These are phyloP conservation scores for Proisotoma minuta DNA, from an alignment of 2,888 invertebrate genomes.

Conservation along the genomic window DNA sequence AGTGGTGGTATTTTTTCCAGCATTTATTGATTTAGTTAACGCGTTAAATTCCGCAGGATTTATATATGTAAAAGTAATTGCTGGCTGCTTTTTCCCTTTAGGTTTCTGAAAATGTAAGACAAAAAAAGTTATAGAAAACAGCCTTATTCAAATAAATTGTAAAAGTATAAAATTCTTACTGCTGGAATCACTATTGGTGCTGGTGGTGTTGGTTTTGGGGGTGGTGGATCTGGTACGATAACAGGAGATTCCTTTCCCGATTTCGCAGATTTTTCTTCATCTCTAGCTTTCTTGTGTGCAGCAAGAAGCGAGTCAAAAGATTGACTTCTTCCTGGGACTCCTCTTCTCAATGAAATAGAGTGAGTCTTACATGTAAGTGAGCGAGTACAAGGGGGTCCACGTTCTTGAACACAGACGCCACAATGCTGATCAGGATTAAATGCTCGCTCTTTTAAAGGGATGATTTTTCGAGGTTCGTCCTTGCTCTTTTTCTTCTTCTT, in stretches of 20 bases:
- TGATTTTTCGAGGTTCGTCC: slow-evolving; percentile 49
- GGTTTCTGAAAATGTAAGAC: neutral
- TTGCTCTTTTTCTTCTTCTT: slow-evolving; percentile 48
- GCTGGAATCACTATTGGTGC: neutral
- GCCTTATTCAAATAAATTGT: too few relatives aligned
- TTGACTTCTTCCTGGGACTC: slow-evolving; percentile 66
- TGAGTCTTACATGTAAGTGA: slow-evolving; percentile 65
- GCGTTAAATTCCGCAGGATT: too few relatives aligned
- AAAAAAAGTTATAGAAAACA: too few relatives aligned
- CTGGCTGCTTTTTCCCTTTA: neutral
- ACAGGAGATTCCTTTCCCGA: slow-evolving; percentile 8
- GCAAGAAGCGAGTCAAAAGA: slow-evolving; percentile 69
- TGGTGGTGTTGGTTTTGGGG: neutral
- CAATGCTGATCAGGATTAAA: slow-evolving; percentile 80
- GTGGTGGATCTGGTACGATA: neutral
- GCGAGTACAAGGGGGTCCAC: slow-evolving; percentile 68
- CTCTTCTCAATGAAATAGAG: slow-evolving; percentile 64
- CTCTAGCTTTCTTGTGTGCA: slow-evolving; percentile 66
- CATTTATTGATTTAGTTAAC: too few relatives aligned
- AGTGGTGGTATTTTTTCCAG: too few relatives aligned
- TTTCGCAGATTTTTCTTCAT: slow-evolving; percentile 48
- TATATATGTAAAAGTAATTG: neutral
- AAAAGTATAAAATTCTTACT: too few relatives aligned
- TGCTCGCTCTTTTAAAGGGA: slow-evolving; percentile 57
- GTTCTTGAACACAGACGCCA: slow-evolving; percentile 65